Percentiles rank a stretch among this genome's conserved stretches.
phyloP scores from a whole-genome alignment of 2,888 invertebrate genomes.

The Carpatolechia fugitivella region DNA sequence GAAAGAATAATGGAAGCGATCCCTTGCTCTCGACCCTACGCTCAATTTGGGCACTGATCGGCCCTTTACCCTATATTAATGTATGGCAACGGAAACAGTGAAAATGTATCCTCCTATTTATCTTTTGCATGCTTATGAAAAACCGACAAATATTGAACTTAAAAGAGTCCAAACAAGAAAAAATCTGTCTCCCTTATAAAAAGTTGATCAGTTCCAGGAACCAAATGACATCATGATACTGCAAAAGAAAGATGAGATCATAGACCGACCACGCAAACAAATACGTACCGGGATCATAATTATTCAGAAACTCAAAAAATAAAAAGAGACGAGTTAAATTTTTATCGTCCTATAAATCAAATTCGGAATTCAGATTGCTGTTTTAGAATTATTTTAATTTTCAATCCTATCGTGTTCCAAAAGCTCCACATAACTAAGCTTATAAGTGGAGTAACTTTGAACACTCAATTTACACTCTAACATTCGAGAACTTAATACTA shows the following conservation, averaged over 20 bases:
- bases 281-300: no score
- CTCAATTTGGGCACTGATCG: slow-evolving; percentile 20
- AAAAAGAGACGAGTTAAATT: no score
- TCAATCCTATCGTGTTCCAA: background rate
- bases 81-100: slow-evolving; percentile 9
- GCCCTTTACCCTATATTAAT: slow-evolving; percentile 19
- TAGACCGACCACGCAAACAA: no score
- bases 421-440: background rate
- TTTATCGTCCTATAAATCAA: no score
- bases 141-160: no score
- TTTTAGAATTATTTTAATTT: background rate
- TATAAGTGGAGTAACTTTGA: slow-evolving; percentile 1
- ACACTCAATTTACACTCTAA: slow-evolving; percentile 1
- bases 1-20: slow-evolving; percentile 24
- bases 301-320: no score
- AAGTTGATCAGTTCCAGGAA: no score
- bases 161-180: no score
- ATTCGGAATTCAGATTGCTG: no score
- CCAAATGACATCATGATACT: no score
- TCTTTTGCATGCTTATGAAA: background rate
- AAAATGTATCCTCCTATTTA: background rate
- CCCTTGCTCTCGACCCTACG: slow-evolving; percentile 17
- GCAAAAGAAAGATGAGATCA: no score
- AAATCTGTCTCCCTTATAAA: no score
- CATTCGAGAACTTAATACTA: background rate